These are phyloP conservation scores for Carettochelys insculpta DNA, from an alignment of 2,113 vertebrate species.

Conservation along the genomic window DNA sequence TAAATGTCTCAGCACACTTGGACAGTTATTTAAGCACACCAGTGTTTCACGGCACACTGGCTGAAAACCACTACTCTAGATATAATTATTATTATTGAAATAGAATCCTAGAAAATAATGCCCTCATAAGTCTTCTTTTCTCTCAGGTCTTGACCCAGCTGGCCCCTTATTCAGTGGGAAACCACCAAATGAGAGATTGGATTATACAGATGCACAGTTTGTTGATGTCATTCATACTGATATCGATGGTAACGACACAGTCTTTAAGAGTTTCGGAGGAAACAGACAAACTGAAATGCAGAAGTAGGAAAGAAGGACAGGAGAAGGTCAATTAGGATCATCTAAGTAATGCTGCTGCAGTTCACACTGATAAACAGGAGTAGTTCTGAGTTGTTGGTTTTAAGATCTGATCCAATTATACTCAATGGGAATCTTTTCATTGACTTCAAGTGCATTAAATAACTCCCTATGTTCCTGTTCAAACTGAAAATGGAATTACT, in stretches of 20 bases:
- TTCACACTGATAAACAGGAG: background rate
- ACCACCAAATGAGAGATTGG: conserved; percentile 77
- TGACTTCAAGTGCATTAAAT: background rate
- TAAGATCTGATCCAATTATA: background rate
- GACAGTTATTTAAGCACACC: too few species aligned
- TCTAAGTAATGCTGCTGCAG: background rate
- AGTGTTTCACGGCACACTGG: too few species aligned
- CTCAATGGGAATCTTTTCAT: background rate
- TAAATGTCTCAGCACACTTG: too few species aligned
- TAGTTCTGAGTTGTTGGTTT: background rate
- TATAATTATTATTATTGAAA: background rate
- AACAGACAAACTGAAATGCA: background rate
- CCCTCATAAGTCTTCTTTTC: background rate
- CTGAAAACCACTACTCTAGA: too few species aligned
- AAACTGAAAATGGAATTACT: background rate
- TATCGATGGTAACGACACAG: conserved; percentile 80
- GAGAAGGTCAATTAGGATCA: background rate
- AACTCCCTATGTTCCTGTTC: background rate
- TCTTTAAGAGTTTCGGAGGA: background rate
- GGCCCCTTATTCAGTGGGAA: conserved; percentile 88
- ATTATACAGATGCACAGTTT: conserved; percentile 88
- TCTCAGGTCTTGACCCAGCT: conserved; percentile 91
- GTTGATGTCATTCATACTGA: conserved; percentile 96
- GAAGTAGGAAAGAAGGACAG: background rate
- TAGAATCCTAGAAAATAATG: background rate